Conservation (phyloP, 2,888 invertebrate species). For the Cybosia mesomella region DNA sequence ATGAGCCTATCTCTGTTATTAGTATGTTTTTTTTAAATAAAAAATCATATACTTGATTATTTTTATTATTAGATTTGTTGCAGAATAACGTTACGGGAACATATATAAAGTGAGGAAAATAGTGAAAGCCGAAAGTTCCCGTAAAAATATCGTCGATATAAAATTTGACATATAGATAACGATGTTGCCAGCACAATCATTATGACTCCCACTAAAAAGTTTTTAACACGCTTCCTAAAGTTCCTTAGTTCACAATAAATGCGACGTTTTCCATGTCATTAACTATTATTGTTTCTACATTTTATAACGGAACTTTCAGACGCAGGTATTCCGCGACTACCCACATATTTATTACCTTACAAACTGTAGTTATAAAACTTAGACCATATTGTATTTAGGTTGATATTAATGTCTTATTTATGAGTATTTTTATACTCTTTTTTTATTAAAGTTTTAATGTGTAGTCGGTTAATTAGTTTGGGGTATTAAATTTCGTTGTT, state of each 20-base stretch:
- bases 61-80: too few relatives aligned
- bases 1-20: too few relatives aligned
- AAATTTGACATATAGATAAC: constrained; percentile 7
- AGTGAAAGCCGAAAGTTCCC: neutral
- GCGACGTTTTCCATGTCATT: constrained; percentile 43
- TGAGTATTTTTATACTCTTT: constrained; percentile 56
- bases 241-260: constrained; percentile 43
- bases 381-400: constrained; percentile 26
- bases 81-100: neutral
- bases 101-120: too few relatives aligned
- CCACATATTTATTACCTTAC: constrained; percentile 37
- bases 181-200: constrained; percentile 18
- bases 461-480: constrained; percentile 78
- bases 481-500: constrained; percentile 68
- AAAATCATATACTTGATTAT: too few relatives aligned
- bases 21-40: too few relatives aligned
- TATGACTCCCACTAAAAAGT: constrained; percentile 30
- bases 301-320: constrained; percentile 34
- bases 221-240: constrained; percentile 37
- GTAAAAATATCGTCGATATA: neutral
- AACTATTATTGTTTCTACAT: constrained; percentile 38
- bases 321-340: constrained; percentile 36
- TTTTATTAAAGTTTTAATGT: constrained; percentile 77
- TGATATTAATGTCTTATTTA: constrained; percentile 69
- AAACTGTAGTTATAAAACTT: constrained; percentile 39